A percentile compares a stretch with the other conserved stretches of the same genome.
Evolutionary conservation across 2,113 vertebrate genomes (phyloP).

Genomic region (Nyctibius bracteatus): DNA sequence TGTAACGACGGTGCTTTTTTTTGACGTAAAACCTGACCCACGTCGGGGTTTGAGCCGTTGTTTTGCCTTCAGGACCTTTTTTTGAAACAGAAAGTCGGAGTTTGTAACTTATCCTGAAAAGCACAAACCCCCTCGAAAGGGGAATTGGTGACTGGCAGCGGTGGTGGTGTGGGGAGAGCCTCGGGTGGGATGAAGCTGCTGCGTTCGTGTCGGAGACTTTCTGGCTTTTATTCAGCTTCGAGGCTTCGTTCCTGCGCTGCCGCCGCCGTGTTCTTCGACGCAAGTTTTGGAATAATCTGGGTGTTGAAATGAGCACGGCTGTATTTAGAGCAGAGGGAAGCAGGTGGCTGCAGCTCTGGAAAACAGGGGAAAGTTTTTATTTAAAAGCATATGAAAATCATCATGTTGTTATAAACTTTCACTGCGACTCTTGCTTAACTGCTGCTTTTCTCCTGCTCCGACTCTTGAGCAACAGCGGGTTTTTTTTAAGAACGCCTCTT

Average conservation of each 20-base stretch:
- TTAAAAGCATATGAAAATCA: accelerated
- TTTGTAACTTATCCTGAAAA: not conserved
- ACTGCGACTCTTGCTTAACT: not conserved
- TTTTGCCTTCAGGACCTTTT: not conserved
- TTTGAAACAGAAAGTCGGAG: not conserved
- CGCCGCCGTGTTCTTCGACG: not conserved
- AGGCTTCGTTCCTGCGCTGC: not conserved
- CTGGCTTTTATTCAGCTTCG: not conserved
- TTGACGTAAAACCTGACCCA: accelerated
- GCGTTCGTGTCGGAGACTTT: not conserved
- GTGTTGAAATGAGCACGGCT: not conserved
- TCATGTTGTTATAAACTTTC: not conserved
- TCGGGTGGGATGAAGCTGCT: accelerated
- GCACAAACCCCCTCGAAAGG: not conserved
- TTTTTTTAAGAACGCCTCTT: not conserved
- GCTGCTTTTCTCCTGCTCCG: not conserved
- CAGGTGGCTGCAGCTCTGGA: not conserved
- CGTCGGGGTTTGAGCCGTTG: not conserved
- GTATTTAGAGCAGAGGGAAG: not conserved
- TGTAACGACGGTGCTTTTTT: too few relatives aligned
- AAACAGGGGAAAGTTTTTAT: not conserved
- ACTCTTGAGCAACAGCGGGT: accelerated
- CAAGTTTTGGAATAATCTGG: not conserved
- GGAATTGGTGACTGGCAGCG: not conserved
- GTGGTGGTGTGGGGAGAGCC: not conserved